phyloP scores from a whole-genome alignment of 2,888 invertebrate genomes.

The Anorthoa munda region DNA sequence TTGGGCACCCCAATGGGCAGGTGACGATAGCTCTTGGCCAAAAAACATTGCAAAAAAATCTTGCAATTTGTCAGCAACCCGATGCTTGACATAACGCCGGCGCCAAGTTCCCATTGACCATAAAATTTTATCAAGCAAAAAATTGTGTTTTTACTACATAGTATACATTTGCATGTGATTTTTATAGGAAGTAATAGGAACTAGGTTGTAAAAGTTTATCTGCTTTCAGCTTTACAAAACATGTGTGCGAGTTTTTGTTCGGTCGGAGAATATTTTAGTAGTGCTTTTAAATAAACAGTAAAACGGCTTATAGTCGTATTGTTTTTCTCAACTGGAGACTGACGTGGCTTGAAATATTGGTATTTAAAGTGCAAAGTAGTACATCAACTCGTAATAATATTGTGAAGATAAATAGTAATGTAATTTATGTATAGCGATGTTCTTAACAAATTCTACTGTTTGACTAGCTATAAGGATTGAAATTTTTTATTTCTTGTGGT shows the following conservation, averaged over 20 bases:
- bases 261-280: conserved; percentile 39
- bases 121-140: conserved; percentile 68
- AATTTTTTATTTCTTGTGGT: background rate
- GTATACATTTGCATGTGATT: conserved; percentile 61
- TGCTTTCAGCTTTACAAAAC: conserved; percentile 48
- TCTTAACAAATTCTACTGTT: background rate
- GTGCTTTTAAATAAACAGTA: conserved; percentile 24
- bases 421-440: background rate
- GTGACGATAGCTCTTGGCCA: conserved; percentile 52
- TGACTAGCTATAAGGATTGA: background rate
- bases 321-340: background rate
- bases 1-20: conserved; percentile 57
- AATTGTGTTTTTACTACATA: conserved; percentile 52
- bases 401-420: background rate
- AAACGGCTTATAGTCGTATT: background rate
- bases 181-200: conserved; percentile 61
- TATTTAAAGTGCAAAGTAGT: background rate
- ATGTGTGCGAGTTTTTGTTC: conserved; percentile 45
- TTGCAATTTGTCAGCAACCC: conserved; percentile 63
- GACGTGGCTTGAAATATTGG: background rate
- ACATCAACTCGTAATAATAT: background rate
- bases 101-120: conserved; percentile 64
- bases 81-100: conserved; percentile 67
- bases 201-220: conserved; percentile 63
- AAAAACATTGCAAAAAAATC: conserved; percentile 48